These are phyloP conservation scores for Lontra canadensis DNA, from an alignment of 2,113 vertebrate genomes.

Conservation along the genomic window DNA sequence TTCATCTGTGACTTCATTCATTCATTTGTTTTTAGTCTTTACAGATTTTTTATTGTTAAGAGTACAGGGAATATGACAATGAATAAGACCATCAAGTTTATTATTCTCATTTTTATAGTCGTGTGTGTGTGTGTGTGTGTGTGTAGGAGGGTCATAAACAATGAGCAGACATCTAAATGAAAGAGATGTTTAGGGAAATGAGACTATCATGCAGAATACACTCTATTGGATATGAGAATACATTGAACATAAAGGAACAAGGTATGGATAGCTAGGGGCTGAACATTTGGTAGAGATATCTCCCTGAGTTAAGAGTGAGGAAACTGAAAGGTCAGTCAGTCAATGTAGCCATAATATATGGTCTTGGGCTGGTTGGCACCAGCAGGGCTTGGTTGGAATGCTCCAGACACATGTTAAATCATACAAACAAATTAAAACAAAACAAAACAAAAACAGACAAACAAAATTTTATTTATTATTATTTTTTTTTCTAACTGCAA, in stretches of 20 bases:
- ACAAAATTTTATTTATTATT: no score
- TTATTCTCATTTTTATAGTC: not conserved
- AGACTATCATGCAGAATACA: not conserved
- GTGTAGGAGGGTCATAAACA: not conserved
- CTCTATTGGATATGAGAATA: not conserved
- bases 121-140: not conserved
- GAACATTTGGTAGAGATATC: not conserved
- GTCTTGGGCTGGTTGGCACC: not conserved
- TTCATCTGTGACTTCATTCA: not conserved
- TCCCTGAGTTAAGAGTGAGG: not conserved
- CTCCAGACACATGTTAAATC: not conserved
- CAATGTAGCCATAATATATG: not conserved
- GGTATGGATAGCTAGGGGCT: not conserved
- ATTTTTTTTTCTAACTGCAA: not conserved
- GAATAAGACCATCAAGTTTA: not conserved
- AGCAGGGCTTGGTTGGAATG: not conserved
- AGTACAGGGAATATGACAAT: not conserved
- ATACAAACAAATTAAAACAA: not conserved
- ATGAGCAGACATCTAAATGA: not conserved
- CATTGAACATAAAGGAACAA: not conserved
- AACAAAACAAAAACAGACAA: no score
- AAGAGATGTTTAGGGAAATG: not conserved
- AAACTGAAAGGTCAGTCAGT: not conserved
- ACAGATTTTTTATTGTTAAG: not conserved
- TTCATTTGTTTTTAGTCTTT: not conserved